These are phyloP conservation scores for Harpagoxenus sublaevis DNA, from an alignment of 2,888 invertebrate species.

Conservation along the genomic window DNA sequence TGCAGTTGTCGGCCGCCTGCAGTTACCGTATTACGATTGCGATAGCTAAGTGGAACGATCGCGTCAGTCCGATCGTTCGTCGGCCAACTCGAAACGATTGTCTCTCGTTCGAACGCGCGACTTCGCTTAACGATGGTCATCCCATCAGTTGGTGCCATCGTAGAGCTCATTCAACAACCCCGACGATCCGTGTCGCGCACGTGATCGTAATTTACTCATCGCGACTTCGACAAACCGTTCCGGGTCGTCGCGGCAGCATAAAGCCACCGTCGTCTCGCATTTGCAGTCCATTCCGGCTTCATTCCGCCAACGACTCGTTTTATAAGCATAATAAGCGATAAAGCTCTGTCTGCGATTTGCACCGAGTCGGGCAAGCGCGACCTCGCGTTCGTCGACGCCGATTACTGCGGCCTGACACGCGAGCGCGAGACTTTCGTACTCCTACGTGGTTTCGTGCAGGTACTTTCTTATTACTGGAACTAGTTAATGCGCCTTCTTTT, in stretches of 20 bases:
- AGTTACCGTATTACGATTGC: constrained; percentile 38
- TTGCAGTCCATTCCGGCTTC: constrained; percentile 2
- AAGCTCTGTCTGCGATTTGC: neutral
- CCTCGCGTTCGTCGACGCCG: constrained; percentile 3
- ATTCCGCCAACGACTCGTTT: constrained; percentile 34
- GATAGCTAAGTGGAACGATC: constrained; percentile 13
- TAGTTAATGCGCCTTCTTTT: neutral
- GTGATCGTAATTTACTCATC: constrained; percentile 33
- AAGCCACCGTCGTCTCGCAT: constrained; percentile 15
- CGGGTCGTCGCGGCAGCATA: constrained; percentile 20
- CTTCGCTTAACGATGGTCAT: constrained; percentile 46
- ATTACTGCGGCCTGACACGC: constrained; percentile 26
- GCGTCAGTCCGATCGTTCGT: neutral
- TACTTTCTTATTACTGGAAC: neutral
- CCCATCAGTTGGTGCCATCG: constrained; percentile 54
- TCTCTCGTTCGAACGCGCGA: constrained; percentile 52
- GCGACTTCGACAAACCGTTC: constrained; percentile 43
- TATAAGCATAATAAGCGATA: constrained; percentile 44
- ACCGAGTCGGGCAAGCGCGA: neutral
- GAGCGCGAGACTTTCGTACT: neutral
- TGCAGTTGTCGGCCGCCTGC: constrained; percentile 39
- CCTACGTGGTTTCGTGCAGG: neutral
- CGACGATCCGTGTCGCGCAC: neutral
- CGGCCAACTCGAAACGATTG: constrained; percentile 48
- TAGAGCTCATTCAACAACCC: constrained; percentile 49